Evolutionary conservation across 2,113 vertebrate genomes (phyloP), one percentile per base, ranked within the genome.

Genomic region (Hemibagrus wyckioides): DNA sequence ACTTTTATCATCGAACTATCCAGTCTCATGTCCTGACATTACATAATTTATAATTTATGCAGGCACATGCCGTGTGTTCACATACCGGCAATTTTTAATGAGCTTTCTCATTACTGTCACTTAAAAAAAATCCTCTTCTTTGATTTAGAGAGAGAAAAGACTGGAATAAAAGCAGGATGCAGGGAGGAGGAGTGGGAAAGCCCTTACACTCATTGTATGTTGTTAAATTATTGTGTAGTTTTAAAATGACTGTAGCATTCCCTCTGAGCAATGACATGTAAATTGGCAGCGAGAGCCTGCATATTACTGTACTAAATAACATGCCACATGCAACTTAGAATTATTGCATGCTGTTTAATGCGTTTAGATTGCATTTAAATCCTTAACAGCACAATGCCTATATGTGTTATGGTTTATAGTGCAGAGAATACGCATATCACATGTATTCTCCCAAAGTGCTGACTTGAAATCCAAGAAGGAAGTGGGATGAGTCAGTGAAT

Each of bases 191-290:
- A 56, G 23, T 1, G 19, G 69, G 84, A 21, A 77, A 85, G 73
- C 41, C 84, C 73, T 4, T 50, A 52, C 25, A 30, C 39, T 48
- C 23, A 89, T 89, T 91, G 89, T 92, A 91, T 61, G 23, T 11
- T 44, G n/a, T 39, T 39, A 14, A 19, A 52, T 30, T 52, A 17
- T 77, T 30, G 25, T 33, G 28, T 14, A 21, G 82, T 89, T 54
- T 82, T 89, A 91, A 87, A 90, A 88, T 91, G 80, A 89, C 90
- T 89, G 87, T 87, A 89, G 81, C 87, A 13, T 83, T 80, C 41
- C 71, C 41, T 44, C 39, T 73, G 36, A 71, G n/a, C 67, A 44
- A 50, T 61, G 17, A 36, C 48, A 48, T 48, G 28, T 52, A 30
- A 59, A 48, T 21, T 75, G 25, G 7, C 36, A 61, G 23, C 7